Evolutionary conservation across 2,113 vertebrate species (phyloP).

Genomic region (Hystrix brachyura): DNA sequence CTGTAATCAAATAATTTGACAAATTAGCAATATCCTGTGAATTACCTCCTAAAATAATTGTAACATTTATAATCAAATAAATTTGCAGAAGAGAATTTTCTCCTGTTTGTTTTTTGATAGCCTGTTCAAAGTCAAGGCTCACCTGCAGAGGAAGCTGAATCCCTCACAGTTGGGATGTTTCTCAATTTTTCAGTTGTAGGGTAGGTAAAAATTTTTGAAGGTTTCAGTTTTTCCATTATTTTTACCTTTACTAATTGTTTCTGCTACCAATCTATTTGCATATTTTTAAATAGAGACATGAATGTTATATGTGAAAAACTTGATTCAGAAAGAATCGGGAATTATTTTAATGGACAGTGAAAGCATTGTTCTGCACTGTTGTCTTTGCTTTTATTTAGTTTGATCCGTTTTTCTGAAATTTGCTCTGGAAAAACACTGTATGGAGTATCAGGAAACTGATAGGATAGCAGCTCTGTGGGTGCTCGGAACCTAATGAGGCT

Average conservation of each 20-base stretch:
- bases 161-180: not conserved
- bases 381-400: not conserved
- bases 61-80: constrained; percentile 68
- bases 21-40: constrained; percentile 69
- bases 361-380: not conserved
- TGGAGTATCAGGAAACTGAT: not conserved
- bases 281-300: not conserved
- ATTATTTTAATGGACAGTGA: not conserved
- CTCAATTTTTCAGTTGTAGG: not conserved
- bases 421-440: not conserved
- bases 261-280: not conserved
- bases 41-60: constrained; percentile 62
- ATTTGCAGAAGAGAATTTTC: constrained; percentile 22
- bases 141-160: not conserved
- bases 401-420: not conserved
- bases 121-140: not conserved
- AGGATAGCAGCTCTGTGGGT: not conserved
- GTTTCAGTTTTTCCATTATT: not conserved
- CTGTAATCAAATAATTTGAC: constrained; percentile 62
- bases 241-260: not conserved
- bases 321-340: not conserved
- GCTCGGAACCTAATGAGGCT: not conserved
- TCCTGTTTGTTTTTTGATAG: constrained; percentile 15
- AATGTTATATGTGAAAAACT: not conserved
- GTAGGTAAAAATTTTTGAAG: not conserved